Evolutionary conservation across 2,888 invertebrate genomes (phyloP).

Genomic region (Caenorhabditis macrosperma): DNA sequence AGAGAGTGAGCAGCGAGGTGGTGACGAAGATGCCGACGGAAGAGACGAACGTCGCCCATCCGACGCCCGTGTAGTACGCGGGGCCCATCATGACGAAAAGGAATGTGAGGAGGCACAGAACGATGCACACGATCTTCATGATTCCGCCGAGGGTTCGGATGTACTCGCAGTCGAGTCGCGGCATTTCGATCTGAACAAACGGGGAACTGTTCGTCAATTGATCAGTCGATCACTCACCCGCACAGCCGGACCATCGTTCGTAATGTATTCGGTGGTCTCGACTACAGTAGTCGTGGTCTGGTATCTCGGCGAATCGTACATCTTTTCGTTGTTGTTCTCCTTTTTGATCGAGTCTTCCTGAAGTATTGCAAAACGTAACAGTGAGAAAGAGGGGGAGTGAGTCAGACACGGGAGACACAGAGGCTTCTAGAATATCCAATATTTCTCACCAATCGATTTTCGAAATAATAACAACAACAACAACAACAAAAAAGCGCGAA

Average conservation of each 20-base stretch:
- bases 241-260: slow-evolving; percentile 68
- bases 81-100: slow-evolving; percentile 86
- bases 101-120: slow-evolving; percentile 85
- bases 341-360: slow-evolving; percentile 27
- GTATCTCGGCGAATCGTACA: slow-evolving; percentile 65
- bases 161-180: slow-evolving; percentile 86
- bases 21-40: slow-evolving; percentile 92
- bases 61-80: slow-evolving; percentile 83
- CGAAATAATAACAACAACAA: slow-evolving; percentile 11
- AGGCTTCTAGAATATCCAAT: not conserved
- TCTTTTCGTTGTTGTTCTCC: slow-evolving; percentile 23
- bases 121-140: slow-evolving; percentile 87
- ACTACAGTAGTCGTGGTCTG: slow-evolving; percentile 71
- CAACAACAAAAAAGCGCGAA: slow-evolving; percentile 24
- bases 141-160: slow-evolving; percentile 87
- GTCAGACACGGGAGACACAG: not conserved
- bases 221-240: slow-evolving; percentile 26
- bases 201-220: not conserved
- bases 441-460: not conserved
- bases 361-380: slow-evolving; percentile 10
- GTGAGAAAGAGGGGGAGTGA: no score
- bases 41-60: slow-evolving; percentile 83
- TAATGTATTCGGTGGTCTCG: slow-evolving; percentile 69
- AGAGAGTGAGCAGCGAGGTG: slow-evolving; percentile 87
- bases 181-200: slow-evolving; percentile 61